Base-by-base conservation (phyloP, 2,113 vertebrate genomes). In the Saccopteryx bilineata region DNA sequence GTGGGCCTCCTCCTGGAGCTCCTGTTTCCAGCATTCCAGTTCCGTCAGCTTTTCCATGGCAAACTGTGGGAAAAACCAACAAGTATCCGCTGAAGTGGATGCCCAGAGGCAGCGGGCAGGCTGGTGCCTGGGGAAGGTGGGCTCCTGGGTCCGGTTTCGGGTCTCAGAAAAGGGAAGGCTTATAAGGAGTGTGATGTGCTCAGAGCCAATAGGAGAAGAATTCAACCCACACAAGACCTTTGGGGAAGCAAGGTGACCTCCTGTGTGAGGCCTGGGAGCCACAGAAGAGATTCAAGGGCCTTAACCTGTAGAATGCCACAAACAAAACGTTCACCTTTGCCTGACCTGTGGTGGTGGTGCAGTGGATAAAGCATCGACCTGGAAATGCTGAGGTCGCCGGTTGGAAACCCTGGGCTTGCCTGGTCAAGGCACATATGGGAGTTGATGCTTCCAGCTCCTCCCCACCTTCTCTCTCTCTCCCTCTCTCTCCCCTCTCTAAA, bases 1-100 rank as follows among this genome's bases (percentile, higher is more conserved):
- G 31, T 98, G 99, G 39, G 99, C 99, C 95, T 99, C 99, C 31
- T 98, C 99, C 52, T 99, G 99, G 90, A 99, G 98, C 83, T 99
- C 99, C 92, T 96, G 96, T 76, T 98, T 99, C 97, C 99, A 98
- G 33, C 95, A 97, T 93, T 99, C 99, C 94, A 99, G 98, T 71
- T 99, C 99, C 58, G 98, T 98, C 72, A 99, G 98, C 68, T 99
- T 99, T 96, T 97, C 98, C n/a, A 98, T 39, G 71, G 99, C 98
- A 96, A 98, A 99, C 99, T 99, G 97, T 0, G 87, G 71, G 80
- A 93, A 96, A 92, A 92, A 97, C 48, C 93, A 19, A 86, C 3
- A 33, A n/a, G 94, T 46, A 78, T 18, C 21, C 8, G 23, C 74
- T 3, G 56, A 83, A 24, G 94, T 9, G 63, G 89, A 39, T 39